phyloP scores from a whole-genome alignment of 2,888 invertebrate genomes.

The Caenorhabditis parvicauda region DNA sequence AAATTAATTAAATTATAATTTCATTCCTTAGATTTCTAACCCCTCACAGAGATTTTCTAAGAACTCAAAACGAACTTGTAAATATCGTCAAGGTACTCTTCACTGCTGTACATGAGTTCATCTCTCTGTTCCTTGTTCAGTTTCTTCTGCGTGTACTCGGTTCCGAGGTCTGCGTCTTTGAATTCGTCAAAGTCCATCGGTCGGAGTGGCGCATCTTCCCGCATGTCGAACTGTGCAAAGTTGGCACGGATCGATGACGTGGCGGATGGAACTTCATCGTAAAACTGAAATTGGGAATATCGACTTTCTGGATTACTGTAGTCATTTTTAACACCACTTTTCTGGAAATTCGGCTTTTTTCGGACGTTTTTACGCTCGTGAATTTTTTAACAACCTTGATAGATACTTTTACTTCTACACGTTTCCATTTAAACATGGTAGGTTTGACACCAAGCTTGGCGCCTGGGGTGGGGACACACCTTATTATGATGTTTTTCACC shows the following conservation, averaged over 20 bases:
- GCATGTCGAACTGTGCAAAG: neutral
- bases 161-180: no score
- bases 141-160: no score
- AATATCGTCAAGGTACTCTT: slow-evolving; percentile 22
- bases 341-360: no score
- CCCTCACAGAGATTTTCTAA: neutral
- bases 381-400: no score
- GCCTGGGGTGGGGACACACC: no score
- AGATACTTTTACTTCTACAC: no score
- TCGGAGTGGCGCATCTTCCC: neutral
- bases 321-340: neutral
- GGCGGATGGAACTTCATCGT: neutral
- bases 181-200: no score
- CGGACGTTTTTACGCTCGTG: no score
- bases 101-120: slow-evolving; percentile 11
- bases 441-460: no score
- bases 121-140: slow-evolving; percentile 5
- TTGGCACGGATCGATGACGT: neutral
- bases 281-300: neutral
- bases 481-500: no score
- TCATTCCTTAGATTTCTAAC: neutral
- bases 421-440: no score
- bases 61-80: slow-evolving; percentile 6
- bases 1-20: neutral
- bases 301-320: neutral